A percentile compares a stretch with the other conserved stretches of the same genome.
These are phyloP conservation scores for Melanerpes formicivorus DNA, from an alignment of 2,113 vertebrate species.

Conservation along the genomic window DNA sequence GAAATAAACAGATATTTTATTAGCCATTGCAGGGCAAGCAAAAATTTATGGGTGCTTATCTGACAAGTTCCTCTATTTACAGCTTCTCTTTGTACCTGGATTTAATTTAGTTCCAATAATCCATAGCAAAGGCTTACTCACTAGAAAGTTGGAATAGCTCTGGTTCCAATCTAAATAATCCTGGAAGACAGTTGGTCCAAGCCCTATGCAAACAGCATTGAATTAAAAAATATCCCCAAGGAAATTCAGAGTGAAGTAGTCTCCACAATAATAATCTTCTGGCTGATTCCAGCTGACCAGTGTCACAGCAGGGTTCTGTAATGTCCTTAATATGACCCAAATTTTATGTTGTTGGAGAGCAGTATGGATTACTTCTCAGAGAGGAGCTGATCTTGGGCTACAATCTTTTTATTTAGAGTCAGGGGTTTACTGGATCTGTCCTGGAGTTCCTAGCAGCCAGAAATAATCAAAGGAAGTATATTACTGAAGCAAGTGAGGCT, in stretches of 20 bases:
- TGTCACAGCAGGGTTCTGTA: conserved; percentile 23
- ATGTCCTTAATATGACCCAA: conserved; percentile 54
- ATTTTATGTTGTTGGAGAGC: neutral
- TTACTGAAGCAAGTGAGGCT: neutral
- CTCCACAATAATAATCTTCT: conserved; percentile 51
- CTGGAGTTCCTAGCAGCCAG: neutral
- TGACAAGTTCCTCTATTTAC: conserved; percentile 30
- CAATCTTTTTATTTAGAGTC: neutral
- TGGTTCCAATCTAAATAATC: conserved; percentile 67
- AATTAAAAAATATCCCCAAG: conserved; percentile 59
- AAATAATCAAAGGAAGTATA: neutral
- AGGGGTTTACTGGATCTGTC: neutral
- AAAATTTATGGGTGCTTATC: neutral
- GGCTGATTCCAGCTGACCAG: conserved; percentile 35
- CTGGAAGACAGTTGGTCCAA: conserved; percentile 54
- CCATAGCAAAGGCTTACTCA: conserved; percentile 28
- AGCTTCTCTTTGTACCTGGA: conserved; percentile 39
- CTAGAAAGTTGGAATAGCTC: conserved; percentile 29
- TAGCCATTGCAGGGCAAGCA: neutral
- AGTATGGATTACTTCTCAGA: neutral
- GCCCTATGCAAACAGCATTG: conserved; percentile 31
- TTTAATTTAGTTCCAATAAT: conserved; percentile 55
- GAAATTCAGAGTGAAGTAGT: conserved; percentile 46
- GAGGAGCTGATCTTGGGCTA: neutral
- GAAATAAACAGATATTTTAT: conserved; percentile 10